These are phyloP conservation scores for Phoenoteleia sp. DNA, from an alignment of 2,888 invertebrate species.

Conservation along the genomic window DNA sequence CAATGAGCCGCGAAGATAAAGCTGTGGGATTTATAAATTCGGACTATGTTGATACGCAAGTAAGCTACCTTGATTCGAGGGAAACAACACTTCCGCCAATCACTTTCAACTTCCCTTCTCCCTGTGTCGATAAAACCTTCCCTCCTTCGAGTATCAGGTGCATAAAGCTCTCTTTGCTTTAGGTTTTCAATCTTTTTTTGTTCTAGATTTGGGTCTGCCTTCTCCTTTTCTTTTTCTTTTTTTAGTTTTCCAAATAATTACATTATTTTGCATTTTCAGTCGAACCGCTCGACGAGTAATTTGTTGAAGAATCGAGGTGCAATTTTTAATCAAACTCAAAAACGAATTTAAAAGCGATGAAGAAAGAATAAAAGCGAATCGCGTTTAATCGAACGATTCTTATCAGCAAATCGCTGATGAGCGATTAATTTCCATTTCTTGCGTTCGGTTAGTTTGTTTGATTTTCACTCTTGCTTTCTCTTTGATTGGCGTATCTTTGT, in stretches of 20 bases:
- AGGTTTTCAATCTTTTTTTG: background rate
- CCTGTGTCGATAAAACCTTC: slow-evolving; percentile 85
- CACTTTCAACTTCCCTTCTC: slow-evolving; percentile 82
- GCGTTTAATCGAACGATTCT: background rate
- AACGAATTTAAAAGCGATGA: too few species aligned
- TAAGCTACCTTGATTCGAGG: slow-evolving; percentile 79
- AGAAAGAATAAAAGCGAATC: background rate
- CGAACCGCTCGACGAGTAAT: background rate
- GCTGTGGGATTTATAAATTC: slow-evolving; percentile 51
- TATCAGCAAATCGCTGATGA: background rate
- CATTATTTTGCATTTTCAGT: background rate
- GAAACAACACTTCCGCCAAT: slow-evolving; percentile 80
- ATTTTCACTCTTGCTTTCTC: background rate
- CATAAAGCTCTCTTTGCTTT: slow-evolving; percentile 77
- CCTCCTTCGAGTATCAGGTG: slow-evolving; percentile 86
- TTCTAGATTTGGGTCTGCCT: too few species aligned
- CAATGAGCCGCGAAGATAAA: slow-evolving; percentile 31
- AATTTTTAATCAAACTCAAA: slow-evolving; percentile 3
- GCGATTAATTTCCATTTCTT: slow-evolving; percentile 9
- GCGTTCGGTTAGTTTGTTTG: slow-evolving; percentile 16
- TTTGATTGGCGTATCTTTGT: slow-evolving; percentile 48
- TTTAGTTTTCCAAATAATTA: slow-evolving; percentile 28
- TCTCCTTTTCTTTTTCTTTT: too few species aligned
- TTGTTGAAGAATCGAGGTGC: background rate
- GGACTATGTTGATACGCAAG: slow-evolving; percentile 77